These are phyloP conservation scores for Peromyscus nudipes DNA, from an alignment of 2,797 vertebrate genomes.

Conservation along the genomic window DNA sequence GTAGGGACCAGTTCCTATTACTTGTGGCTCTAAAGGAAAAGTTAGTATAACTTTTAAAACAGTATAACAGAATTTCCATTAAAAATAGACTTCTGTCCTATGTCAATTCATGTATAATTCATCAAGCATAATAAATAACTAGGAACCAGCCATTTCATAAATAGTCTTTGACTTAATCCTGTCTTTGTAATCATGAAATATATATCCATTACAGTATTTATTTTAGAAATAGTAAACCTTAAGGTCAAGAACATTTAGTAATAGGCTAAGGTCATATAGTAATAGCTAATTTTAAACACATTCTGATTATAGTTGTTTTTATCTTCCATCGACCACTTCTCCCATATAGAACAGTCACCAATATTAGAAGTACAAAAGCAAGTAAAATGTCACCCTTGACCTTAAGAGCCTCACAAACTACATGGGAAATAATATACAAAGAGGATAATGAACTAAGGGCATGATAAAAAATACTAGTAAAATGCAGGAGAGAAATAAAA, in stretches of 20 bases:
- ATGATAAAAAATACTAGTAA: constrained; percentile 1
- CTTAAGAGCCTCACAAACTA: not conserved
- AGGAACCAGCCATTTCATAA: not conserved
- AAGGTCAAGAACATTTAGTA: constrained; percentile 49
- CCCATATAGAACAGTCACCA: not conserved
- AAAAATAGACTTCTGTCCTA: constrained; percentile 48
- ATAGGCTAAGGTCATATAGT: not conserved
- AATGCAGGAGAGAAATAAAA: not conserved
- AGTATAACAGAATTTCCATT: constrained; percentile 3
- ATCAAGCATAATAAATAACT: not conserved
- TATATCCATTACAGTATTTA: not conserved
- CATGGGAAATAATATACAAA: not conserved
- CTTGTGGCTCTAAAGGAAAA: constrained; percentile 49
- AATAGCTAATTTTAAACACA: constrained; percentile 15
- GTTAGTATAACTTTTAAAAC: constrained; percentile 4
- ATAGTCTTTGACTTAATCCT: constrained; percentile 8
- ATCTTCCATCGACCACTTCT: not conserved
- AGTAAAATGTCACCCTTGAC: not conserved
- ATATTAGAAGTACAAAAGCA: not conserved
- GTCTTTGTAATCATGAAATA: constrained; percentile 31
- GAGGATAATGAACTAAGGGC: constrained; percentile 28
- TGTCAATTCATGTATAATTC: not conserved
- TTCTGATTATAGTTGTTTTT: not conserved
- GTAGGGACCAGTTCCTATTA: constrained; percentile 9
- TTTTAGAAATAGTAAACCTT: constrained; percentile 12